These are phyloP conservation scores for Phymastichus coffea DNA, from an alignment of 1,140 invertebrate genomes.

Conservation along the genomic window DNA sequence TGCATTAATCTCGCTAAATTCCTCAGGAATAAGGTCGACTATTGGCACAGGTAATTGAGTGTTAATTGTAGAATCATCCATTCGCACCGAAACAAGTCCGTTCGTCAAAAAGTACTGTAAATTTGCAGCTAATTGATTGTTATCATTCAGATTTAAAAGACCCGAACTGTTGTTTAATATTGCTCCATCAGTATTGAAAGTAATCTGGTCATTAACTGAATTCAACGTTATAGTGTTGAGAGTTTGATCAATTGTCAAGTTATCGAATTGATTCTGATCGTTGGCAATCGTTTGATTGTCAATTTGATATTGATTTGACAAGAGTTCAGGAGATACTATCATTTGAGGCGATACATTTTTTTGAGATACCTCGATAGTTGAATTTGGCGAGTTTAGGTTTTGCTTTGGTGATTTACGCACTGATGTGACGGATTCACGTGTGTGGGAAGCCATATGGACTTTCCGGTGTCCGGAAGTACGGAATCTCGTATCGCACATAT, in stretches of 20 bases:
- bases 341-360: no score
- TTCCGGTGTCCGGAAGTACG: constrained; percentile 70
- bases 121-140: constrained; percentile 45
- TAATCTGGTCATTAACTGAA: constrained; percentile 36
- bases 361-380: no score
- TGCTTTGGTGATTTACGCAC: no score
- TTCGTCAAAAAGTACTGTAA: constrained; percentile 43
- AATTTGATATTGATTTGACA: no score
- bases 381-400: no score
- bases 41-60: constrained; percentile 5
- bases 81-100: constrained; percentile 45
- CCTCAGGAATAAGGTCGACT: no score
- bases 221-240: constrained; percentile 37
- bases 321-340: no score
- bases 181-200: constrained; percentile 38
- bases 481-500: constrained; percentile 65
- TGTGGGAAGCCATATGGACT: constrained; percentile 63
- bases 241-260: constrained; percentile 24
- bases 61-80: constrained; percentile 36
- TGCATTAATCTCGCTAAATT: no score
- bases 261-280: no score
- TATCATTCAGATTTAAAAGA: constrained; percentile 38
- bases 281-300: no score
- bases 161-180: constrained; percentile 38
- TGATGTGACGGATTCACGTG: no score